Conservation (phyloP, 2,113 vertebrate species). For the Lethenteron reissneri region DNA sequence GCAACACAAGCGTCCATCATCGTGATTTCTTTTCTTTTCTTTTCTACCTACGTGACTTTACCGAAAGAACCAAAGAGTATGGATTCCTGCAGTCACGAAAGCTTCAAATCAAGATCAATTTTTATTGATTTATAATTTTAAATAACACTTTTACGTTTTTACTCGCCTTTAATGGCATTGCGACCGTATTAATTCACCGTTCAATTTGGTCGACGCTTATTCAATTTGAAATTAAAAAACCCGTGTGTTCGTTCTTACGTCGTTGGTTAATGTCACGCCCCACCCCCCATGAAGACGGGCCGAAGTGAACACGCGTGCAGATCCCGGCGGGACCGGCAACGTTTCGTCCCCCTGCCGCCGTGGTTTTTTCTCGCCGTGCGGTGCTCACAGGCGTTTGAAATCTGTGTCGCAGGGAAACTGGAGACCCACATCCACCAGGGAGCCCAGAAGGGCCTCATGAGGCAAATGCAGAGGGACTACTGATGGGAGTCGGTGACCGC, state of each 20-base stretch:
- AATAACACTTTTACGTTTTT: too few species aligned
- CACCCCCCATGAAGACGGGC: neutral
- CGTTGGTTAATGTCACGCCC: neutral
- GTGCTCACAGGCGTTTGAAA: neutral
- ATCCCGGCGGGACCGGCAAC: neutral
- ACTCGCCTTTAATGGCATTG: too few species aligned
- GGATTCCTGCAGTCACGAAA: too few species aligned
- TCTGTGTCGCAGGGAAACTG: constrained; percentile 51
- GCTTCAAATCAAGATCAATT: too few species aligned
- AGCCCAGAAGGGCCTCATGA: constrained; percentile 83
- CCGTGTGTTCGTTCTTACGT: neutral
- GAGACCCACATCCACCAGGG: constrained; percentile 77
- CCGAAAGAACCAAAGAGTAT: too few species aligned
- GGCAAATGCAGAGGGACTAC: constrained; percentile 27
- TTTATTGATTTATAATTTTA: too few species aligned
- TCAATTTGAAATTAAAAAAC: neutral
- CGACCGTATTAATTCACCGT: too few species aligned
- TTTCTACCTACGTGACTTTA: too few species aligned
- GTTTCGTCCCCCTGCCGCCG: neutral
- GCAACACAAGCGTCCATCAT: too few species aligned
- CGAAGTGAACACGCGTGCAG: neutral
- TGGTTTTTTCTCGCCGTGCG: neutral
- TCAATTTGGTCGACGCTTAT: neutral
- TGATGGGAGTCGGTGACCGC: constrained; percentile 11
- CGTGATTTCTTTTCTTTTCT: too few species aligned